Base-by-base conservation (phyloP, 2,888 invertebrate genomes). In the Drosophila meridionalis region DNA sequence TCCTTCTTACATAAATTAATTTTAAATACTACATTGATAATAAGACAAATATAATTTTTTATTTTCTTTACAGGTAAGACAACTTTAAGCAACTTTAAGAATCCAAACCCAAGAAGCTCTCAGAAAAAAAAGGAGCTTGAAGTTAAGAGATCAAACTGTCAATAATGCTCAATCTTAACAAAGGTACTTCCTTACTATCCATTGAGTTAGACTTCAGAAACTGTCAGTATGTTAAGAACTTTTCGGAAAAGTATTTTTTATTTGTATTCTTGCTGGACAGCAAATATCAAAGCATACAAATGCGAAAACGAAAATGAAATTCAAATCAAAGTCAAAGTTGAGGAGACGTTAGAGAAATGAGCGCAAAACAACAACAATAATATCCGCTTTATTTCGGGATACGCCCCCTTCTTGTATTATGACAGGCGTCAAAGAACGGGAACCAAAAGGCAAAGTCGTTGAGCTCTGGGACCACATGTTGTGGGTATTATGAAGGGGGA, bases 331-430 rank as follows among this genome's bases (percentile, higher is more conserved):
- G 55, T 56, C 59, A 67, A 67, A 55, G 36, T 40, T 50, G 20
- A 32, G 32, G 59, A 72, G 53, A 20, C 48, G 32, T 55, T 61
- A 28, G 59, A 12, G 55, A 42, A 66, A 50, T 42, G 14, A 28
- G 28, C 26, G 34, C n/a, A 38, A 47, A 47, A 40, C 55, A 63
- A 28, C 47, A 53, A 62, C 61, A 75, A 74, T 71, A 72, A 77
- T 76, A 79, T 85, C 86, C 85, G 87, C 78, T 78, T 70, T 68
- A 67, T 69, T 80, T 76, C 55, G 53, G 66, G 59, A 65, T 58
- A 34, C 26, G 42, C 61, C 47, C 57, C 45, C n/a, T 47, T 48
- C 58, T n/a, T 43, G 48, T 70, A 73, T 78, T 80, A 73, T 76
- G 84, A 80, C 83, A 82, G 69, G 65, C 72, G 68, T 69, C 64